phyloP scores from a whole-genome alignment of 2,888 invertebrate genomes.

The Apodemia mormo region DNA sequence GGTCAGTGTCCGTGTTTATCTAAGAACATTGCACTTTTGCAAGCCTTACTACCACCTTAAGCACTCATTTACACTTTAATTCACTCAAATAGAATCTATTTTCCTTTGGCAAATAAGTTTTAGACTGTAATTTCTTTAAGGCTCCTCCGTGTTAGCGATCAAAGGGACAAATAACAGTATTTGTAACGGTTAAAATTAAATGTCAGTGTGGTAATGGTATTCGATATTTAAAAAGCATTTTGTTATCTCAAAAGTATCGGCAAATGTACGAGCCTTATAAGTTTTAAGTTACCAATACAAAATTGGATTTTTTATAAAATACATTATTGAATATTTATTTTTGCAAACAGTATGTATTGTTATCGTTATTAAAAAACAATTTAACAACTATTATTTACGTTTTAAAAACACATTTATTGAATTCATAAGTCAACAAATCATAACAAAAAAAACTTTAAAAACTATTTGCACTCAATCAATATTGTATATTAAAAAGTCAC shows the following conservation, averaged over 20 bases:
- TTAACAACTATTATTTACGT: neutral
- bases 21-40: constrained; percentile 39
- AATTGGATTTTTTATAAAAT: neutral
- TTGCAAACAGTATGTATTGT: neutral
- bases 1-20: constrained; percentile 44
- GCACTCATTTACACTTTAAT: constrained; percentile 14
- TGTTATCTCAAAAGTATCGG: neutral
- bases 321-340: neutral
- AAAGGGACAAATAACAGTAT: constrained; percentile 71
- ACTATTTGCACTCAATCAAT: no score
- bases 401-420: no score
- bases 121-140: constrained; percentile 5
- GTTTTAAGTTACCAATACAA: neutral
- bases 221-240: constrained; percentile 9
- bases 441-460: no score
- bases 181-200: constrained; percentile 55
- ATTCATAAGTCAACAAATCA: no score
- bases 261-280: neutral
- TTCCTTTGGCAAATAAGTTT: constrained; percentile 7
- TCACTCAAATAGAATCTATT: constrained; percentile 6
- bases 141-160: constrained; percentile 51
- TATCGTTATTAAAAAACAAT: neutral
- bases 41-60: constrained; percentile 7
- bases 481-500: no score
- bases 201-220: constrained; percentile 6